Conservation (phyloP, 1,140 invertebrate genomes). For the Pseudomyrmex flavicornis region DNA sequence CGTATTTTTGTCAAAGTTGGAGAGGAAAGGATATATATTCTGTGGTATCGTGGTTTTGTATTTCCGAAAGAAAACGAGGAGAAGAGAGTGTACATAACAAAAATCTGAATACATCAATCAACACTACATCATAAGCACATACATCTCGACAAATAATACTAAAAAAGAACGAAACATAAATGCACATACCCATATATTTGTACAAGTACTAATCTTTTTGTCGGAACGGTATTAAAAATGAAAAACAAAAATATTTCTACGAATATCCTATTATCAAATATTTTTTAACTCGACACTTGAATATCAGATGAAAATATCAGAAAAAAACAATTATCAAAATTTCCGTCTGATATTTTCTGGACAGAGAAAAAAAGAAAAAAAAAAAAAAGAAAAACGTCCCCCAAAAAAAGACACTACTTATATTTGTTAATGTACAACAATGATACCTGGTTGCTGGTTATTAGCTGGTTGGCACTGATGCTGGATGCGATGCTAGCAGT, state of each 20-base stretch:
- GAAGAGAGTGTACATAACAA: conserved; percentile 28
- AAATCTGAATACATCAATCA: conserved; percentile 52
- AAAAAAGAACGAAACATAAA: conserved; percentile 29
- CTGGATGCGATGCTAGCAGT: conserved; percentile 84
- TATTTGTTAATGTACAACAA: conserved; percentile 79
- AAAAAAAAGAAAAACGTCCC: background rate
- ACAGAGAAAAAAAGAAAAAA: conserved; percentile 17
- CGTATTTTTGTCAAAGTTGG: conserved; percentile 26
- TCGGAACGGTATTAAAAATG: conserved; percentile 5
- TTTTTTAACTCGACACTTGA: background rate
- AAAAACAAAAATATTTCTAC: background rate
- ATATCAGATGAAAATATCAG: background rate
- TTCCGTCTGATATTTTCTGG: background rate
- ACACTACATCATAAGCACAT: conserved; percentile 53
- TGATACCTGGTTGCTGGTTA: conserved; percentile 85
- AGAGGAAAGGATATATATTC: conserved; percentile 5
- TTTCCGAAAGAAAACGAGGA: conserved; percentile 21
- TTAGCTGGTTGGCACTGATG: conserved; percentile 86
- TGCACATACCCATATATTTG: background rate
- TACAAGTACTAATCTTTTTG: too few relatives aligned
- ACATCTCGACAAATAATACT: conserved; percentile 47
- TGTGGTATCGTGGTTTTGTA: conserved; percentile 3
- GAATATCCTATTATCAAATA: background rate
- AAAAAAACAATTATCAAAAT: background rate
- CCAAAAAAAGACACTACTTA: conserved; percentile 61